Evolutionary conservation across 2,113 vertebrate species (phyloP).

Genomic region (Canis aureus): DNA sequence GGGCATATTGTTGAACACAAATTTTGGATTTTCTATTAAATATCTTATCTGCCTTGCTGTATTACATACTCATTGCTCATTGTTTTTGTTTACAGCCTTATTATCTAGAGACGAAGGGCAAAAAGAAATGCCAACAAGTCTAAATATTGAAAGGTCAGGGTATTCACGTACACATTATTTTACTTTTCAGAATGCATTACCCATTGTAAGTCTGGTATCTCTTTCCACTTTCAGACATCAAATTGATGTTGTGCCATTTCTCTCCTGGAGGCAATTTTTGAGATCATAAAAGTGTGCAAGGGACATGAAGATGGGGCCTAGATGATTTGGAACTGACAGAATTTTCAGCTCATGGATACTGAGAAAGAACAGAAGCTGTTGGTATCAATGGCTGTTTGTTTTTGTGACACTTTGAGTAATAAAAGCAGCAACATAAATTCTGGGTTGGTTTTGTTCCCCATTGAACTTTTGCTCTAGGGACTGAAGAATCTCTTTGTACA

Average conservation of each 20-base stretch:
- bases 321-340: background rate
- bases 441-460: slow-evolving; percentile 26
- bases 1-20: background rate
- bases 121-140: slow-evolving; percentile 56
- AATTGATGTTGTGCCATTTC: slow-evolving; percentile 46
- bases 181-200: slow-evolving; percentile 14
- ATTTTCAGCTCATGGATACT: slow-evolving; percentile 26
- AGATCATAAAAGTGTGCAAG: slow-evolving; percentile 6
- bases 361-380: background rate
- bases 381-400: slow-evolving; percentile 9
- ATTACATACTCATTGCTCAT: background rate
- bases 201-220: background rate
- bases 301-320: background rate
- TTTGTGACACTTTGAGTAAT: slow-evolving; percentile 47
- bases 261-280: slow-evolving; percentile 37
- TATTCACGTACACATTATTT: background rate
- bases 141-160: slow-evolving; percentile 44
- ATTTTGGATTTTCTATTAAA: slow-evolving; percentile 51
- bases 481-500: slow-evolving; percentile 49
- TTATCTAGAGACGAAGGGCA: background rate
- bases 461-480: slow-evolving; percentile 20
- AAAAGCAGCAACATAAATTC: slow-evolving; percentile 39
- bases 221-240: slow-evolving; percentile 38
- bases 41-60: slow-evolving; percentile 52
- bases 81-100: slow-evolving; percentile 17